phyloP scores from a whole-genome alignment of 2,888 invertebrate genomes.

The Spodoptera littoralis region DNA sequence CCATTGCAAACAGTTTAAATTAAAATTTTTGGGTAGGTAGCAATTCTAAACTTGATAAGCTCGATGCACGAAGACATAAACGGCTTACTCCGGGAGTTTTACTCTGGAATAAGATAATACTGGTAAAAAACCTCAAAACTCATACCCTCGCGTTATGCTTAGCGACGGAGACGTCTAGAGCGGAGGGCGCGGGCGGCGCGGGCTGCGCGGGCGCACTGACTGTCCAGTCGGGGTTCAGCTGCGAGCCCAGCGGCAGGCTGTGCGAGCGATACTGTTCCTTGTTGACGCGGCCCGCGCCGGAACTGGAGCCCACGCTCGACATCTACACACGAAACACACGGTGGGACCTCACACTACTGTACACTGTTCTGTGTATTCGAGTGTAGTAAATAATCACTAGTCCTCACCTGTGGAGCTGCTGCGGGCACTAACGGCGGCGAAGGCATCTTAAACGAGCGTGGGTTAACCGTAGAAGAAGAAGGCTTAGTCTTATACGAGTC shows the following conservation, averaged over 20 bases:
- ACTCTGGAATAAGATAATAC: constrained; percentile 13
- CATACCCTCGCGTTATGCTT: constrained; percentile 79
- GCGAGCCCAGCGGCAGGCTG: constrained; percentile 89
- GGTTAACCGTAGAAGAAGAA: constrained; percentile 53
- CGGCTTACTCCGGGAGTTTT: constrained; percentile 17
- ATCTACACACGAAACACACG: constrained; percentile 31
- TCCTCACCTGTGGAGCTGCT: constrained; percentile 73
- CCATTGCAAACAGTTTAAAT: constrained; percentile 50
- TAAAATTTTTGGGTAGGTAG: constrained; percentile 44
- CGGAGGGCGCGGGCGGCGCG: constrained; percentile 36
- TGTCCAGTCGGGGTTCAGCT: constrained; percentile 84
- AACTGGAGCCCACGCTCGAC: constrained; percentile 46
- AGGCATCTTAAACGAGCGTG: constrained; percentile 83
- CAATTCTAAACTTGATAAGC: constrained; percentile 52
- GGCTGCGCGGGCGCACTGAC: constrained; percentile 69
- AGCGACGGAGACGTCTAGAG: constrained; percentile 68
- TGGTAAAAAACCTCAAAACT: constrained; percentile 27
- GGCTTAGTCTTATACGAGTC: constrained; percentile 77
- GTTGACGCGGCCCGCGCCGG: constrained; percentile 46
- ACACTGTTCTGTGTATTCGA: too few species aligned
- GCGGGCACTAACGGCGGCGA: constrained; percentile 80
- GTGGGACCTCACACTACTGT: too few species aligned
- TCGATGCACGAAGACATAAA: constrained; percentile 19
- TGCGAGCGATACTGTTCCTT: constrained; percentile 90
- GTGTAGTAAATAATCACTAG: neutral